These are phyloP conservation scores for Zaprionus africanus DNA, from an alignment of 1,140 invertebrate species.

Conservation along the genomic window DNA sequence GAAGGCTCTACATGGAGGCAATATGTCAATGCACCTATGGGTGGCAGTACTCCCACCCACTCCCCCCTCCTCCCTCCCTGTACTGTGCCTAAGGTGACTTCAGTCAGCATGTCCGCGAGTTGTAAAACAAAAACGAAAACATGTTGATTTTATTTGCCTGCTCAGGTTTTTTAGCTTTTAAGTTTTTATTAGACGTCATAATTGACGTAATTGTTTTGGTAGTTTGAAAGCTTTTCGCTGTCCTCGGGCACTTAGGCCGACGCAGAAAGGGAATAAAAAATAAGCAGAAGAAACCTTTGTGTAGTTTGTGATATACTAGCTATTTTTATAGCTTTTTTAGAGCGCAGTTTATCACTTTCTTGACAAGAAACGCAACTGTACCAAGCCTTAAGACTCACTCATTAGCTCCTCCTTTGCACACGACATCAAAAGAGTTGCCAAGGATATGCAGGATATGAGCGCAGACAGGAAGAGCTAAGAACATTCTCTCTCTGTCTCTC, in stretches of 20 bases:
- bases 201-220: constrained; percentile 77
- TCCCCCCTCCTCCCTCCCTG: not conserved
- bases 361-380: constrained; percentile 27
- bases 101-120: constrained; percentile 42
- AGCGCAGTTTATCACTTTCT: not conserved
- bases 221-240: constrained; percentile 78
- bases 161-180: constrained; percentile 59
- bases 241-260: constrained; percentile 42
- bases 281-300: not conserved
- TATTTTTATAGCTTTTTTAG: not conserved
- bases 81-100: constrained; percentile 44
- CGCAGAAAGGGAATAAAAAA: not conserved
- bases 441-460: constrained; percentile 40
- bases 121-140: constrained; percentile 55
- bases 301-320: not conserved
- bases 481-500: not conserved
- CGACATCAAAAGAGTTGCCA: constrained; percentile 68
- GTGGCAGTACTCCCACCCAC: not conserved
- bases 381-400: constrained; percentile 21
- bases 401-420: constrained; percentile 39
- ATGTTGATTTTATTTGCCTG: constrained; percentile 58
- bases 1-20: constrained; percentile 2
- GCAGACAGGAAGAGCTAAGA: constrained; percentile 37
- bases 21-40: constrained; percentile 65
- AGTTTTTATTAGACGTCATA: constrained; percentile 69